Evolutionary conservation across 2,113 vertebrate species (phyloP).

Genomic region (Rattus rattus): DNA sequence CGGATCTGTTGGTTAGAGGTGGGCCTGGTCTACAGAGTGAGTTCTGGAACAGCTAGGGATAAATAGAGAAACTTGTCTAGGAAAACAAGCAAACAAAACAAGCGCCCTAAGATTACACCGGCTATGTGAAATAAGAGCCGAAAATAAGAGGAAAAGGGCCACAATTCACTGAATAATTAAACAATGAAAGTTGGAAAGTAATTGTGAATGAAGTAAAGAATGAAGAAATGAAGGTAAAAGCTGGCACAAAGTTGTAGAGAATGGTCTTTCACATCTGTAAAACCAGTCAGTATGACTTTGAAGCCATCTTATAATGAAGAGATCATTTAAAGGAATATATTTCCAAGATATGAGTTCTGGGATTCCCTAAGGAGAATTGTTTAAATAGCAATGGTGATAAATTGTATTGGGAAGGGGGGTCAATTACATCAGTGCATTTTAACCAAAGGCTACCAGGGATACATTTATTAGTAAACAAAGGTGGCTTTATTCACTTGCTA

Average conservation of each 20-base stretch:
- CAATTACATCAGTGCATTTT: background rate
- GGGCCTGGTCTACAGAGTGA: background rate
- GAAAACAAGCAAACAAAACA: background rate
- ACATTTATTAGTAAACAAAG: background rate
- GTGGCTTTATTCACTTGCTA: background rate
- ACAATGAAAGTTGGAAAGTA: conserved; percentile 28
- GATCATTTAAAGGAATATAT: background rate
- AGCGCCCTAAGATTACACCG: background rate
- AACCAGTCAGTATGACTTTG: background rate
- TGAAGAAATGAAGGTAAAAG: background rate
- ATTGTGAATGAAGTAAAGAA: background rate
- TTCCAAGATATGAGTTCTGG: background rate
- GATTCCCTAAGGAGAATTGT: background rate
- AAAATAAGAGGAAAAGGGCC: background rate
- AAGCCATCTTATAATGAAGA: background rate
- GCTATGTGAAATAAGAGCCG: background rate
- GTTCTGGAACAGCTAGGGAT: background rate
- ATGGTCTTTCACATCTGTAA: background rate
- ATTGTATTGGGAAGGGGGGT: background rate
- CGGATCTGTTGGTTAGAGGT: background rate
- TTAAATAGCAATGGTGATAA: background rate
- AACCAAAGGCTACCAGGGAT: background rate
- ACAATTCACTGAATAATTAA: background rate
- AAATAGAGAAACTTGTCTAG: background rate
- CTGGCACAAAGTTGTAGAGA: background rate